A percentile compares a stretch with the other conserved stretches of the same genome.
phyloP scores from a whole-genome alignment of 2,797 vertebrate species.

The Clarias fuscus region DNA sequence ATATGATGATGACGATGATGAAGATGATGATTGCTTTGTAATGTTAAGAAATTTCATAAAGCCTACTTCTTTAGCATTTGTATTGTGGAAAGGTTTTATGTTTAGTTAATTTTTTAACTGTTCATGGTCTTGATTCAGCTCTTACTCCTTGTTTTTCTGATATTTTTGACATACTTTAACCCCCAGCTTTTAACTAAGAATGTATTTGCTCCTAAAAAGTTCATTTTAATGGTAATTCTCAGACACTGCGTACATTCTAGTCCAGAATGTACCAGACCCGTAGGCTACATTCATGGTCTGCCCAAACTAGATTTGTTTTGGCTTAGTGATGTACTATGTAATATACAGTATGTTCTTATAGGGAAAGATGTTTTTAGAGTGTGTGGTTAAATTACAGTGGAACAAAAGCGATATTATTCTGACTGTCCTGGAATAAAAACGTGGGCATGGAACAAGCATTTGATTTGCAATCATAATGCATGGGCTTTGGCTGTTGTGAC shows the following conservation, averaged over 20 bases:
- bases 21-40: background rate
- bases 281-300: constrained; percentile 6
- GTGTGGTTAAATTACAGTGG: constrained; percentile 25
- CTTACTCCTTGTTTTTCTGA: background rate
- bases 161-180: background rate
- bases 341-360: background rate
- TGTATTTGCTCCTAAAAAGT: background rate
- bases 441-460: constrained; percentile 62
- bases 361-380: background rate
- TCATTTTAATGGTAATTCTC: background rate
- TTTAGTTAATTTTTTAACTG: background rate
- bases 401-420: constrained; percentile 44
- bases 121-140: too few relatives aligned
- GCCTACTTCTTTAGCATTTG: too few relatives aligned
- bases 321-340: background rate
- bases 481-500: constrained; percentile 64
- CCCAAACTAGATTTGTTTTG: constrained; percentile 15
- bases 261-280: background rate
- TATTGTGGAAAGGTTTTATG: background rate
- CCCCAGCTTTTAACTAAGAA: background rate
- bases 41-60: background rate
- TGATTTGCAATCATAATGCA: constrained; percentile 62
- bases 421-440: constrained; percentile 69
- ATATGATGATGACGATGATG: background rate
- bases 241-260: background rate